Evolutionary conservation across 2,113 vertebrate genomes (phyloP).

Genomic region (Grallaria varia): DNA sequence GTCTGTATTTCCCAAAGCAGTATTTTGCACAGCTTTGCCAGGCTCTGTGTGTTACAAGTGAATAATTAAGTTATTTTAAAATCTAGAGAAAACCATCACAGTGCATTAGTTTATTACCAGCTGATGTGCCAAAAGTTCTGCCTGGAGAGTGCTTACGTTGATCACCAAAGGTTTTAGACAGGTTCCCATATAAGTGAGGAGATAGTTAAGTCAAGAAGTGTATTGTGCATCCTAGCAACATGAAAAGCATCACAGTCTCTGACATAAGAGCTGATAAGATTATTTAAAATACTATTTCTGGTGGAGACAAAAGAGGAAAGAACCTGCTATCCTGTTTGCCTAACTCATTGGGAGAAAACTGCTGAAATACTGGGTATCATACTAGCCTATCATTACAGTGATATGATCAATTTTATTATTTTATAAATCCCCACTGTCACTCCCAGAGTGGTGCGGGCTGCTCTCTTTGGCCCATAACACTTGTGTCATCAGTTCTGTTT

Average conservation of each 20-base stretch:
- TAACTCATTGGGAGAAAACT: neutral
- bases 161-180: neutral
- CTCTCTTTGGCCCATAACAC: neutral
- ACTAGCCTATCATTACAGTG: neutral
- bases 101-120: neutral
- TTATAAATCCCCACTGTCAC: neutral
- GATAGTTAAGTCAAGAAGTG: neutral
- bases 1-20: neutral
- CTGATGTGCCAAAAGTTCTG: neutral
- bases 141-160: neutral
- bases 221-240: neutral
- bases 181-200: neutral
- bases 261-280: neutral
- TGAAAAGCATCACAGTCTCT: neutral
- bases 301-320: too few relatives aligned
- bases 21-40: neutral
- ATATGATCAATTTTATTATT: neutral
- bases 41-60: neutral
- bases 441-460: neutral
- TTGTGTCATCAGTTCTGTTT: neutral
- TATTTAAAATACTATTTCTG: neutral
- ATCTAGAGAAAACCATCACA: neutral
- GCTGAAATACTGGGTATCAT: neutral
- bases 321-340: neutral
- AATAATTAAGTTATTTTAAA: neutral